phyloP scores from a whole-genome alignment of 2,888 invertebrate species.

The Ormyrus rosae region DNA sequence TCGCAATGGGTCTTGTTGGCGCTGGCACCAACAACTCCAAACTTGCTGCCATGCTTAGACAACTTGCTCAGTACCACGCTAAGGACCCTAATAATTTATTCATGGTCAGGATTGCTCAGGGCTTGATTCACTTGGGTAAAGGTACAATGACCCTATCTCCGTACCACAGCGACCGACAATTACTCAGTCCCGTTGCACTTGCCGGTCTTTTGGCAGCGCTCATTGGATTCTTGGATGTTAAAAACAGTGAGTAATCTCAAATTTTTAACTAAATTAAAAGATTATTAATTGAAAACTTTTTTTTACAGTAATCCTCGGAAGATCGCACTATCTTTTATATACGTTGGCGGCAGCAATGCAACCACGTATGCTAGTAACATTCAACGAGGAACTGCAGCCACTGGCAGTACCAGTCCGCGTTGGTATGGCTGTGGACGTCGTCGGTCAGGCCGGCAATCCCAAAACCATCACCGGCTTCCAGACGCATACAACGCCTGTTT shows the following conservation, averaged over 20 bases:
- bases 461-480: slow-evolving; percentile 99
- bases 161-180: slow-evolving; percentile 96
- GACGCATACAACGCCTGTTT: slow-evolving; percentile 98
- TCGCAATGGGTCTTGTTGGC: slow-evolving; percentile 98
- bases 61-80: slow-evolving; percentile 97
- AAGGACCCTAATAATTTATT: slow-evolving; percentile 98
- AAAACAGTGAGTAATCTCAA: slow-evolving; percentile 85
- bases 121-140: slow-evolving; percentile 98
- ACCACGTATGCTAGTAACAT: slow-evolving; percentile 98
- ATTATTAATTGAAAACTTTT: neutral
- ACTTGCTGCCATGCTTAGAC: slow-evolving; percentile 97
- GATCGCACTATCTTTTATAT: slow-evolving; percentile 97
- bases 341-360: slow-evolving; percentile 98
- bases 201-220: slow-evolving; percentile 96
- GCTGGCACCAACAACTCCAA: slow-evolving; percentile 93
- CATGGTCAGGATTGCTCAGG: slow-evolving; percentile 98
- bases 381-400: slow-evolving; percentile 96
- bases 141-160: slow-evolving; percentile 98
- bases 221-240: slow-evolving; percentile 96
- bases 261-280: too few species aligned
- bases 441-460: slow-evolving; percentile 99
- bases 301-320: slow-evolving; percentile 87
- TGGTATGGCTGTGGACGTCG: slow-evolving; percentile 97
- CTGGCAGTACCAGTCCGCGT: slow-evolving; percentile 95
- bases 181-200: slow-evolving; percentile 96